phyloP scores from a whole-genome alignment of 2,888 invertebrate species.

The Epicampocera succincta region DNA sequence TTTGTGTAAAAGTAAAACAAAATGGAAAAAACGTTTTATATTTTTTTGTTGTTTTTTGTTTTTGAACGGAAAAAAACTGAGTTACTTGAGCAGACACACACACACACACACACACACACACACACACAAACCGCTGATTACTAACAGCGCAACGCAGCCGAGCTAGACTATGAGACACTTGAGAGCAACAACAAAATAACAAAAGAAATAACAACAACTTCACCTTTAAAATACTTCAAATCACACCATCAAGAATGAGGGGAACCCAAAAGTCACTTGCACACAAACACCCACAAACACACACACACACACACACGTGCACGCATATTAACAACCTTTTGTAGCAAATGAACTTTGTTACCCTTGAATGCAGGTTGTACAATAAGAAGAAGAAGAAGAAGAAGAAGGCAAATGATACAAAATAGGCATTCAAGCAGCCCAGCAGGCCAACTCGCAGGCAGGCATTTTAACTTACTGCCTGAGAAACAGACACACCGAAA shows the following conservation, averaged over 20 bases:
- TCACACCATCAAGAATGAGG: conserved; percentile 67
- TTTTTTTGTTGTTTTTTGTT: too few relatives aligned
- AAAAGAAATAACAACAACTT: conserved; percentile 60
- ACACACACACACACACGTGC: background rate
- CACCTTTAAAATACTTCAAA: conserved; percentile 70
- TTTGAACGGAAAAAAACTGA: conserved; percentile 21
- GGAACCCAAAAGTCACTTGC: conserved; percentile 54
- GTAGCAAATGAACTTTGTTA: conserved; percentile 65
- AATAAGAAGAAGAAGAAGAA: conserved; percentile 14
- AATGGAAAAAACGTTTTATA: conserved; percentile 24
- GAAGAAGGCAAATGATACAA: conserved; percentile 44
- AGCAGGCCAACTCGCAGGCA: conserved; percentile 4
- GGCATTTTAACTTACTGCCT: background rate
- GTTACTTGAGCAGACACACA: conserved; percentile 10
- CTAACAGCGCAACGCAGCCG: conserved; percentile 12
- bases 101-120: conserved; percentile 2
- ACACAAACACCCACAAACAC: background rate
- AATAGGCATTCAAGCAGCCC: background rate
- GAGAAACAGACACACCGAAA: background rate
- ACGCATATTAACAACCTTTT: background rate
- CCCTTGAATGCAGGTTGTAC: conserved; percentile 67
- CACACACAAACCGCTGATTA: background rate
- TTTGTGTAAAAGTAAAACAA: conserved; percentile 55
- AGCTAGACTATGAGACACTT: conserved; percentile 64
- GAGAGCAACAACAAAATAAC: conserved; percentile 45